Base-by-base conservation (phyloP, 2,113 vertebrate species). In the Phylloscopus trochilus region DNA sequence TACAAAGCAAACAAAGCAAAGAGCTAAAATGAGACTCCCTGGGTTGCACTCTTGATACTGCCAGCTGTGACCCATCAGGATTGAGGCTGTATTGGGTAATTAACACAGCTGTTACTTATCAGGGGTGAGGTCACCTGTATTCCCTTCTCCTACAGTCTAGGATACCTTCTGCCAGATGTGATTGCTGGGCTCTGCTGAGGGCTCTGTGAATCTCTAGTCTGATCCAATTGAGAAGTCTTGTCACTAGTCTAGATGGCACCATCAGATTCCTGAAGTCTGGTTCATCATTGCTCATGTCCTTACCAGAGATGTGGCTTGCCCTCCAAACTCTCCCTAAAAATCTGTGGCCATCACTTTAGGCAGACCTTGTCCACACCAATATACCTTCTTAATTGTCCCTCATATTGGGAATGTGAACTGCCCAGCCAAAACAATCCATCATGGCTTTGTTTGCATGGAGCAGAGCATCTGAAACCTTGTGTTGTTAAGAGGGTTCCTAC, bases 331-430 rank as follows among this genome's bases (percentile, higher is more conserved):
- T 49, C 31, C 17, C 60, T 37, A 53, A 59, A 66, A 87, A 46
- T 70, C 66, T 51, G 15, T 13, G 14, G 21, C 37, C 3, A 3
- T 59, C 47, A 26, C 0, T 0, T 59, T 23, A 75, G 43, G n/a
- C 37, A 74, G 33, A 30, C 4, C 5, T 37, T 94, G 31, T 67
- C 39, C 60, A 39, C 53, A 12, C 26, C n/a, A 51, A 11, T 20
- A 37, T 4, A 33, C 23, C 24, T 47, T 30, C 30, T 46, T 73
- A n/a, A 37, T 23, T 67, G 44, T n/a, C 21, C 21, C 17, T 72
- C 0, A 0, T 28, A 26, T 6, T 83, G 24, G 47, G 53, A 64
- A 30, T 56, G 44, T 13, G 30, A 43, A 51, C 11, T 84, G 18
- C 55, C 52, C 1, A 2, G 62, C 14, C 69, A 63, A 46, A 92